Base-by-base conservation (phyloP, 2,888 invertebrate genomes). In the Parnassius mnemosyne region DNA sequence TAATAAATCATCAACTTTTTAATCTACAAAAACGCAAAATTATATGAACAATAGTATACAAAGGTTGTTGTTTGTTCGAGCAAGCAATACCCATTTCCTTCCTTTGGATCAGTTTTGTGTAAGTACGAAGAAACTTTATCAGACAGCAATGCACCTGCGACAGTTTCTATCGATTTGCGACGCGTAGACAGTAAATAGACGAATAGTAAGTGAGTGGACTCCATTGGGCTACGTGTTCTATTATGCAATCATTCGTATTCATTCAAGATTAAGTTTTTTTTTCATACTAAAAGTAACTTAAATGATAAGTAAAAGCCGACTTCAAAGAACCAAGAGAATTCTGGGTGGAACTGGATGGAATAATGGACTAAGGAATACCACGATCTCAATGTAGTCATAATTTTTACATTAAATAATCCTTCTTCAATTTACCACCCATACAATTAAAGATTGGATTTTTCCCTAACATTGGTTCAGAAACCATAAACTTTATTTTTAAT, bases 131-230 rank as follows among this genome's bases (percentile, higher is more conserved):
- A 12, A 52, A 56, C 46, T 54, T 64, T 61, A 73, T 76, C 78
- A 74, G 71, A 71, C 72, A 68, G 68, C 74, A 76, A 71, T 80
- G 80, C 86, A 83, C 81, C 82, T 79, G 82, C 80, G 79, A 80
- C 79, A 76, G 78, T 74, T 77, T 86, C 50, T 51, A 87, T 88
- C 87, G 88, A 88, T 89, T 88, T 75, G 80, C 72, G 72, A 80
- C 78, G 77, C 80, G 78, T 78, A 76, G 77, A 81, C 81, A 77
- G 85, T 85, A 87, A 85, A 87, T 85, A 86, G 84, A 54, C 76
- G 77, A 80, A 81, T 76, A 74, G 78, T 83, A 84, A 83, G 80
- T 79, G 79, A 84, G 79, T 84, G 70, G 79, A 83, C 74, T 83
- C 87, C 83, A 73, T 73, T 70, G 85, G 82, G 86, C 73, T 66